phyloP scores from a whole-genome alignment of 2,797 vertebrate species.

The Lacerta agilis region DNA sequence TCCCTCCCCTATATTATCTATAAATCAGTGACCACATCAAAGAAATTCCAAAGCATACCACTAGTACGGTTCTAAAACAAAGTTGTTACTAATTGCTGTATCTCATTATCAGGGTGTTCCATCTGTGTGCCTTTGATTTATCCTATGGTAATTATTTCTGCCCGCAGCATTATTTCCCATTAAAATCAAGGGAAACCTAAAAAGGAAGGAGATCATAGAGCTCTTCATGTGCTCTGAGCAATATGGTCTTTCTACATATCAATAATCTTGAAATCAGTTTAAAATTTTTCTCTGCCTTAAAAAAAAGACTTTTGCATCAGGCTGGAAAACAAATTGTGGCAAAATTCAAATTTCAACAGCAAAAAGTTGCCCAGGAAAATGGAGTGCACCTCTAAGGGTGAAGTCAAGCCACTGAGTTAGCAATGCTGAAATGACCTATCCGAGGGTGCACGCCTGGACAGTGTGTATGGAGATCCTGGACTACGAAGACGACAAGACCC shows the following conservation, averaged over 20 bases:
- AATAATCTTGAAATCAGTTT: too few species aligned
- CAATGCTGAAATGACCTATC: too few species aligned
- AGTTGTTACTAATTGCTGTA: slow-evolving; percentile 41
- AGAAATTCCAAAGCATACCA: slow-evolving; percentile 30
- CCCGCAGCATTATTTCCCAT: slow-evolving; percentile 53
- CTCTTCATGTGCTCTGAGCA: slow-evolving; percentile 45
- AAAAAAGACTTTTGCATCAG: too few species aligned
- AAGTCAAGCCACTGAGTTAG: too few species aligned
- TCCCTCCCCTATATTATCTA: slow-evolving; percentile 43
- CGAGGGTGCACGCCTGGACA: too few species aligned
- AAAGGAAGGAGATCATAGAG: slow-evolving; percentile 36
- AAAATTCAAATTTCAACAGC: too few species aligned
- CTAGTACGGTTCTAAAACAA: slow-evolving; percentile 26
- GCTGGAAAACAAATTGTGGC: too few species aligned
- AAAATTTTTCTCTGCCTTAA: too few species aligned
- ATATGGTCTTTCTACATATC: neutral
- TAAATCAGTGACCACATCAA: slow-evolving; percentile 33
- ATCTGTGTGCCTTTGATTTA: slow-evolving; percentile 42
- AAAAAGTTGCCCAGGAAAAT: too few species aligned
- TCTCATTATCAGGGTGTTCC: slow-evolving; percentile 28
- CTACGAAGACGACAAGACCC: too few species aligned
- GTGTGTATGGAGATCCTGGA: too few species aligned
- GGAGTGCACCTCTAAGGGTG: too few species aligned
- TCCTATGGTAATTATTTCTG: slow-evolving; percentile 49
- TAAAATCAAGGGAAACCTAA: slow-evolving; percentile 45